Conservation (phyloP, 2,113 vertebrate genomes). For the Mixornis gularis region DNA sequence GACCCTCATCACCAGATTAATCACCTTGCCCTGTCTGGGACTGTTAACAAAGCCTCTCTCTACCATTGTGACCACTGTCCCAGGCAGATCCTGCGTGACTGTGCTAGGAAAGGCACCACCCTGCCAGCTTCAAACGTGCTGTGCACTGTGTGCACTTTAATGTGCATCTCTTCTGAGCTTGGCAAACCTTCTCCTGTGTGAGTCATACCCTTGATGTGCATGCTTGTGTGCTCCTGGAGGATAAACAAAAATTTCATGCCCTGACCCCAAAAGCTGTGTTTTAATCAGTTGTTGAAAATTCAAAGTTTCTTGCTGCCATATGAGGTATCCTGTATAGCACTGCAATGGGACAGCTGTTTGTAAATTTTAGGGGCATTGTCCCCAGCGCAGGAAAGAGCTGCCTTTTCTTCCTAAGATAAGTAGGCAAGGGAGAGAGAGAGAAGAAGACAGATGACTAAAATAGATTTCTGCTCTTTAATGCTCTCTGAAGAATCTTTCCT, state of each 20-base stretch:
- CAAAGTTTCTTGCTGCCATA: background rate
- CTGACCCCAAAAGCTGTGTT: background rate
- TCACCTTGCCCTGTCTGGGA: background rate
- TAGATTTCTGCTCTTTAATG: background rate
- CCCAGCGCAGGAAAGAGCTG: background rate
- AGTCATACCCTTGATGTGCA: background rate
- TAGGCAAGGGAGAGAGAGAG: background rate
- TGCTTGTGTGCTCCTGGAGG: background rate
- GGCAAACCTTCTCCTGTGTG: background rate
- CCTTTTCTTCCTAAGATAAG: background rate
- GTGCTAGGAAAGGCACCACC: background rate
- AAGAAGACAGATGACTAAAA: background rate
- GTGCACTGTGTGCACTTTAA: background rate
- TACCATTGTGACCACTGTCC: background rate
- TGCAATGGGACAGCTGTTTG: background rate
- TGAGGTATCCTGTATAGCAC: background rate
- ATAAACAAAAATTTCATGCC: background rate
- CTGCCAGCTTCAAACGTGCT: background rate
- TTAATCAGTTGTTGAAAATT: background rate
- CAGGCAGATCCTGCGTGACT: background rate
- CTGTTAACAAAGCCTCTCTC: background rate
- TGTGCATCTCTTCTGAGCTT: background rate
- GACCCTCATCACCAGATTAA: background rate
- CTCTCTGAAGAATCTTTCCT: background rate
- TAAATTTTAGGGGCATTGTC: background rate